Evolutionary conservation across 2,888 invertebrate species (phyloP).

Genomic region (Athalia rosae): DNA sequence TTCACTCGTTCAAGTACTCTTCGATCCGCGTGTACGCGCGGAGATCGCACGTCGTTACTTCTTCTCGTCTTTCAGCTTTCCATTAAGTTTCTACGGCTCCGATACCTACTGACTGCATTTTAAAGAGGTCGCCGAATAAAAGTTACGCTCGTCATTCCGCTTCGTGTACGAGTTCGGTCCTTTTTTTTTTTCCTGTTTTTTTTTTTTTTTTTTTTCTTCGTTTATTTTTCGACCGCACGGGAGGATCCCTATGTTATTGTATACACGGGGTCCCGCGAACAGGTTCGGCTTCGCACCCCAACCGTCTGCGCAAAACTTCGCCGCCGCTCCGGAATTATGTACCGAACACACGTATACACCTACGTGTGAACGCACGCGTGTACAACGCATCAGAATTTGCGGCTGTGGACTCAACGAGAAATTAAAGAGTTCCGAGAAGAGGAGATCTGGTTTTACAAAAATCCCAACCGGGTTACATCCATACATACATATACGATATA

Average conservation of each 20-base stretch:
- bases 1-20: conserved; percentile 29
- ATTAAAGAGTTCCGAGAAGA: too few species aligned
- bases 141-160: conserved; percentile 31
- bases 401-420: too few species aligned
- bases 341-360: too few species aligned
- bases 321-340: too few species aligned
- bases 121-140: conserved; percentile 44
- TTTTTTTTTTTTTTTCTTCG: conserved; percentile 3
- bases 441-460: too few species aligned
- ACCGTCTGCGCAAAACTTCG: neutral
- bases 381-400: too few species aligned
- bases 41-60: conserved; percentile 25
- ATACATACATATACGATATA: too few species aligned
- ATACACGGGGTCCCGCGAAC: conserved; percentile 1
- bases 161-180: neutral
- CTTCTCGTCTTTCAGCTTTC: conserved; percentile 43
- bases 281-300: conserved; percentile 39
- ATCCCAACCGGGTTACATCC: too few species aligned
- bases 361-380: too few species aligned
- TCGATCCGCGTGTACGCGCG: conserved; percentile 30
- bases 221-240: conserved; percentile 2
- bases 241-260: too few species aligned
- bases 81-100: conserved; percentile 45
- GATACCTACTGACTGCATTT: conserved; percentile 46
- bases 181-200: neutral